These are phyloP conservation scores for Chironex yamaguchii DNA, from an alignment of 30 jellyfish, hydroid and myxozoan species.

Conservation along the genomic window DNA sequence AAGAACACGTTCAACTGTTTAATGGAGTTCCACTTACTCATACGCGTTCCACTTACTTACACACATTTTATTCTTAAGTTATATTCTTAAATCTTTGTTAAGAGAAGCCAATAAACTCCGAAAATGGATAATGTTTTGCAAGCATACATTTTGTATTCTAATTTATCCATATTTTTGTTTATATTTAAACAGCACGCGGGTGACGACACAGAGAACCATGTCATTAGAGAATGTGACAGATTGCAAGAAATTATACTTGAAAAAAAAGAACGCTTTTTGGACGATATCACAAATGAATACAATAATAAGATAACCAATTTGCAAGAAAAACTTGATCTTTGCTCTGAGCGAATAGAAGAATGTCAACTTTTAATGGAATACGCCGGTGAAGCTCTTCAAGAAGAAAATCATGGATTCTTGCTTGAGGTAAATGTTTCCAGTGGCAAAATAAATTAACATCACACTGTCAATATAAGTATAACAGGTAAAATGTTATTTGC, in stretches of 20 bases:
- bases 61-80: no score
- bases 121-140: no score
- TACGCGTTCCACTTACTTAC: no score
- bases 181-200: slow-evolving; percentile 64
- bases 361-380: neutral
- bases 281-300: slow-evolving; percentile 49
- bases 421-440: neutral
- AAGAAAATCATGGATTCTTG: neutral
- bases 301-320: neutral
- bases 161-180: neutral
- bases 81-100: no score
- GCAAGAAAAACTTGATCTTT: neutral
- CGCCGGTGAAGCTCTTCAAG: neutral
- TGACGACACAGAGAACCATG: slow-evolving; percentile 75
- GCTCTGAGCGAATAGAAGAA: neutral
- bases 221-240: slow-evolving; percentile 73
- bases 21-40: no score
- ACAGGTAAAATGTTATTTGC: no score
- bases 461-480: no score
- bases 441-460: no score
- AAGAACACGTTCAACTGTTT: no score
- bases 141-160: no score
- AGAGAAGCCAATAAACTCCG: no score
- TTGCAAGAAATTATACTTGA: slow-evolving; percentile 27
- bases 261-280: slow-evolving; percentile 54